Percentiles rank a stretch among this genome's conserved stretches.
These are phyloP conservation scores for Nipponacmea schrenckii DNA, from an alignment of 2,888 invertebrate species.

Conservation along the genomic window DNA sequence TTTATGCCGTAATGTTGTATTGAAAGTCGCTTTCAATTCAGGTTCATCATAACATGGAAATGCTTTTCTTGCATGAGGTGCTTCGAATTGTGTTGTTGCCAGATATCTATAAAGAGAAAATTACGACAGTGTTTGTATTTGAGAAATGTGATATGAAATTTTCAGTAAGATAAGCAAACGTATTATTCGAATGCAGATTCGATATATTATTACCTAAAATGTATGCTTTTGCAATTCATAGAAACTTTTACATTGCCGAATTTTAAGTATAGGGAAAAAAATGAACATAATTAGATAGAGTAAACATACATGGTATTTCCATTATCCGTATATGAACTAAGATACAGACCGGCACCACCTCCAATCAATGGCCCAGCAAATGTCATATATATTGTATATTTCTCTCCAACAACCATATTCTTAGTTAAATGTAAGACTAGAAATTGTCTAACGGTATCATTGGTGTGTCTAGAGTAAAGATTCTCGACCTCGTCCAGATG, in stretches of 20 bases:
- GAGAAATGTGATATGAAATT: too few species aligned
- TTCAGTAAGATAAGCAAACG: too few species aligned
- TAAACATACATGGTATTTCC: conserved; percentile 45
- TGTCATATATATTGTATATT: conserved; percentile 77
- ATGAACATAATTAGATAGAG: neutral
- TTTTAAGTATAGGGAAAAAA: too few species aligned
- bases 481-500: neutral
- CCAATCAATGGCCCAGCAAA: conserved; percentile 78
- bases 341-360: conserved; percentile 42
- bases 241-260: too few species aligned
- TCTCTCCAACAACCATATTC: conserved; percentile 72
- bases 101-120: conserved; percentile 25
- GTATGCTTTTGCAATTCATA: too few species aligned
- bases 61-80: conserved; percentile 34
- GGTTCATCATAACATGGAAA: conserved; percentile 41
- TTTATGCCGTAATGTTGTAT: conserved; percentile 31
- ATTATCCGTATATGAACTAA: conserved; percentile 32
- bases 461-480: neutral
- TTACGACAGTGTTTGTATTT: too few species aligned
- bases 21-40: conserved; percentile 36
- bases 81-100: conserved; percentile 37
- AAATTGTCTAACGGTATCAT: conserved; percentile 44
- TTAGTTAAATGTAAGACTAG: conserved; percentile 73
- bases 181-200: too few species aligned
- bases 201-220: too few species aligned